A percentile compares a stretch with the other conserved stretches of the same genome.
Evolutionary conservation across 2,113 vertebrate species (phyloP).

Genomic region (Balaeniceps rex): DNA sequence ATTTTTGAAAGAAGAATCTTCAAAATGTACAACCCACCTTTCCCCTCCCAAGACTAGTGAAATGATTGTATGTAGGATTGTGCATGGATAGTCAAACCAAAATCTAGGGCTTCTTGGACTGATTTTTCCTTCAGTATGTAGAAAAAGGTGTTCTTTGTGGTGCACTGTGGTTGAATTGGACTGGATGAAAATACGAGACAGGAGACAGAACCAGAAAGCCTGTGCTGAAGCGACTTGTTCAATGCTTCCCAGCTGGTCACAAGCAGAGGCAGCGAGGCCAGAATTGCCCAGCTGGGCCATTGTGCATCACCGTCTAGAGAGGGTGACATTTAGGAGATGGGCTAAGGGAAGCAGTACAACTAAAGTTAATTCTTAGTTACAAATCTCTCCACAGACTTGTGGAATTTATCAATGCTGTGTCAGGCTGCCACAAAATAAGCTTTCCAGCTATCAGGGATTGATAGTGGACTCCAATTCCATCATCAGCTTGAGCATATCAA

Average conservation of each 20-base stretch:
- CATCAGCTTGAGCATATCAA: neutral
- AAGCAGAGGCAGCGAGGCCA: neutral
- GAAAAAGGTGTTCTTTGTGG: neutral
- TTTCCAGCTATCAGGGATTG: neutral
- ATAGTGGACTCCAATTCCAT: neutral
- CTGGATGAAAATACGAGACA: neutral
- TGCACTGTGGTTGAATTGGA: neutral
- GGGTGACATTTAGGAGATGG: neutral
- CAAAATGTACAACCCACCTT: neutral
- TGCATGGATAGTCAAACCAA: neutral
- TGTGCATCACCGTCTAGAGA: neutral
- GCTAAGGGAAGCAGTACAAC: neutral
- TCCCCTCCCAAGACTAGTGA: neutral
- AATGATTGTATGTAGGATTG: neutral
- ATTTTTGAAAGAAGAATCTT: neutral
- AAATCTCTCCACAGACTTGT: neutral
- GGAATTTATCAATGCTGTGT: neutral
- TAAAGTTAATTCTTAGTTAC: neutral
- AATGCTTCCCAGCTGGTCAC: neutral
- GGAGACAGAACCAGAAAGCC: neutral
- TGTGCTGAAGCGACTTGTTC: neutral
- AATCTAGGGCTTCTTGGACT: neutral
- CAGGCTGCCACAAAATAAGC: neutral
- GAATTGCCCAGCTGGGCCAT: neutral
- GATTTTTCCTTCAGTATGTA: neutral